These are phyloP conservation scores for Caenorhabditis panamensis DNA, from an alignment of 2,888 invertebrate species.

Conservation along the genomic window DNA sequence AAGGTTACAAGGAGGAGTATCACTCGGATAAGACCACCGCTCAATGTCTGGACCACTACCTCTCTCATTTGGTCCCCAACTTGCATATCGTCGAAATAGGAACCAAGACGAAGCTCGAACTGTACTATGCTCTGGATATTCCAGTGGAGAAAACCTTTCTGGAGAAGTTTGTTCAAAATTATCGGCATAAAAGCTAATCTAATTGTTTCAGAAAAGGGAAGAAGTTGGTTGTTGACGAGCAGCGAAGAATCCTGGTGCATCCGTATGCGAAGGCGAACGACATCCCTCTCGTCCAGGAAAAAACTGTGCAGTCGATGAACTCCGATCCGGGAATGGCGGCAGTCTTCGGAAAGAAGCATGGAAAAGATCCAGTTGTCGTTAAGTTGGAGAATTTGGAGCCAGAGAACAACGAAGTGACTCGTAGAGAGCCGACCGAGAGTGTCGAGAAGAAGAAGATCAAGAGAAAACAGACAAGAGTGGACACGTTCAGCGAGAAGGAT, in stretches of 20 bases:
- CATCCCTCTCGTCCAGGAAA: too few relatives aligned
- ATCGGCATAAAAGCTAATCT: neutral
- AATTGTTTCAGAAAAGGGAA: neutral
- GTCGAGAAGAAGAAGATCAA: too few relatives aligned
- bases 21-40: neutral
- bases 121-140: conserved; percentile 6
- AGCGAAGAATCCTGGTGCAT: neutral
- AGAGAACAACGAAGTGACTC: too few relatives aligned
- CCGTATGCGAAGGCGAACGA: too few relatives aligned
- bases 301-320: too few relatives aligned
- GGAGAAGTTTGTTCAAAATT: neutral
- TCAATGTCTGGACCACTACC: neutral
- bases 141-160: conserved; percentile 3
- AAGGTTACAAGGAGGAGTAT: neutral
- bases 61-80: neutral
- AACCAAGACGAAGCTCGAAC: neutral
- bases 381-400: too few relatives aligned
- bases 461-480: neutral
- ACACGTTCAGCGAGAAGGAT: neutral
- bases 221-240: neutral
- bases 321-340: too few relatives aligned
- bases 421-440: too few relatives aligned
- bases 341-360: too few relatives aligned
- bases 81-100: neutral
- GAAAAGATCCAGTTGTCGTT: too few relatives aligned